Conservation (phyloP, 2,888 invertebrate genomes). For the Oscheius sp. region DNA sequence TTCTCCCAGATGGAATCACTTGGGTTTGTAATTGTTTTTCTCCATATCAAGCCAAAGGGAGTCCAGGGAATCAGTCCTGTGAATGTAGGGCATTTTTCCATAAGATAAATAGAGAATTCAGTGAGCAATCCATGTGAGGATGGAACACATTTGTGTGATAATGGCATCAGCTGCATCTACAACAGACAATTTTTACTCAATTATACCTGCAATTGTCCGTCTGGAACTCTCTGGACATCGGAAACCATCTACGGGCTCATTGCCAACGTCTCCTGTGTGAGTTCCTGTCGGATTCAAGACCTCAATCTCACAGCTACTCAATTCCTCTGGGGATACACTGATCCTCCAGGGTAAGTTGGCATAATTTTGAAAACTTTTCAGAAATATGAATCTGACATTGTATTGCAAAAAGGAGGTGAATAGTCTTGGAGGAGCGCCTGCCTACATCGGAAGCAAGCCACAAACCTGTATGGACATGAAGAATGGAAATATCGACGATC, state of each 20-base stretch:
- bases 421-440: not conserved
- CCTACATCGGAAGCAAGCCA: not conserved
- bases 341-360: not conserved
- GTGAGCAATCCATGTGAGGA: conserved; percentile 5
- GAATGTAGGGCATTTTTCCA: not conserved
- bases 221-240: not conserved
- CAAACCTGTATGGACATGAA: not conserved
- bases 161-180: not conserved
- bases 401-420: not conserved
- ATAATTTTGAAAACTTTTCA: not conserved
- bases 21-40: not conserved
- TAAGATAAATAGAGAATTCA: no score
- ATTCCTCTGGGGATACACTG: not conserved
- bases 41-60: not conserved
- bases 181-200: not conserved
- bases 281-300: not conserved
- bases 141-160: not conserved
- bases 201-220: not conserved
- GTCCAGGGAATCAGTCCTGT: not conserved
- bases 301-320: not conserved
- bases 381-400: not conserved
- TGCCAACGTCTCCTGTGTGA: not conserved
- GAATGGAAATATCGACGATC: no score
- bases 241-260: not conserved
- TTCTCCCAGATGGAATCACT: not conserved